Percentiles rank a stretch among this genome's conserved stretches.
Evolutionary conservation across 2,888 invertebrate species (phyloP).

Genomic region (Ferdinandea cuprea): DNA sequence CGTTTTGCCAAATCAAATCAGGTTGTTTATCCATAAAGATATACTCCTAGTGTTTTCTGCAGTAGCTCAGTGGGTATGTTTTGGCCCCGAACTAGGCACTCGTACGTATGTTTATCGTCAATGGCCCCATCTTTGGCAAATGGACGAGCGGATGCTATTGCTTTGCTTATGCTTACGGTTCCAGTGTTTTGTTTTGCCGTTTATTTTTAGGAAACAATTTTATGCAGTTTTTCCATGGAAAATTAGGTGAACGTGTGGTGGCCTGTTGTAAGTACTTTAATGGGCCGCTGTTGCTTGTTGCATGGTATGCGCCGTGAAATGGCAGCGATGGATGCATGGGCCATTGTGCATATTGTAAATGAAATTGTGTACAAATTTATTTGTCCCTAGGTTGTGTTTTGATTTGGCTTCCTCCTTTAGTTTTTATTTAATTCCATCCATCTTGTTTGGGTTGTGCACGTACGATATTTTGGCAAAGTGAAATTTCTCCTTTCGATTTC

Average conservation of each 20-base stretch:
- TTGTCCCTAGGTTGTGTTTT: constrained; percentile 28
- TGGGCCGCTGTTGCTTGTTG: constrained; percentile 51
- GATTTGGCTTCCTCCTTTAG: constrained; percentile 45
- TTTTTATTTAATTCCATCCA: background rate
- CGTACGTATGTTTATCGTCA: background rate
- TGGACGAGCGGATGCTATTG: constrained; percentile 39
- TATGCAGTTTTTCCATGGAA: constrained; percentile 52
- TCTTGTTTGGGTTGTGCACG: background rate
- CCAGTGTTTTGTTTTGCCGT: constrained; percentile 1
- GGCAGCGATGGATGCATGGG: constrained; percentile 43
- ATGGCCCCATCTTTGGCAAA: constrained; percentile 39
- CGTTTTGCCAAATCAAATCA: constrained; percentile 47
- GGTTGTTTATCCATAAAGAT: constrained; percentile 38
- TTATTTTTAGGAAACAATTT: constrained; percentile 67
- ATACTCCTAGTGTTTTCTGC: constrained; percentile 6
- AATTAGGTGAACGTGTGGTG: constrained; percentile 65
- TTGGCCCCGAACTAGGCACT: constrained; percentile 9
- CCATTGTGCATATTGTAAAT: constrained; percentile 51
- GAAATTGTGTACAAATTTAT: constrained; percentile 32
- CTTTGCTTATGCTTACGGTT: constrained; percentile 21
- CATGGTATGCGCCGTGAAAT: constrained; percentile 42
- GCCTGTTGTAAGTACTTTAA: constrained; percentile 21
- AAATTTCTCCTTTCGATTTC: constrained; percentile 70
- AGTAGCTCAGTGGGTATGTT: constrained; percentile 52
- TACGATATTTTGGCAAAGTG: constrained; percentile 46